Percentiles rank a stretch among this genome's conserved stretches.
Conservation (phyloP, 2,888 invertebrate genomes). For the Yponomeuta evonymella region DNA sequence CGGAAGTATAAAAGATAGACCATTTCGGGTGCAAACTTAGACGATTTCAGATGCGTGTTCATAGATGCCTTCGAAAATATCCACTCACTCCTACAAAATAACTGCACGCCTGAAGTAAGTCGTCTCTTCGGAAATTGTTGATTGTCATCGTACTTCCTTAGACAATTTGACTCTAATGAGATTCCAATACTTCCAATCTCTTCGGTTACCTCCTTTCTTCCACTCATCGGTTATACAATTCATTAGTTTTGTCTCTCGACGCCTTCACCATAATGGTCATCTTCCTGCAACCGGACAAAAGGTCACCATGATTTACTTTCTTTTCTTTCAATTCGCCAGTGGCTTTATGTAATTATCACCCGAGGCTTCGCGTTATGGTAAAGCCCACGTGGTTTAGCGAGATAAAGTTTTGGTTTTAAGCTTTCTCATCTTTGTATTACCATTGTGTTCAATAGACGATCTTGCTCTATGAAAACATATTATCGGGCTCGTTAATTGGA, state of each 20-base stretch:
- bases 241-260: not conserved
- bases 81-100: too few relatives aligned
- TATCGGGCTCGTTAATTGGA: too few relatives aligned
- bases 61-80: too few relatives aligned
- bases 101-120: too few relatives aligned
- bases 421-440: too few relatives aligned
- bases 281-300: not conserved
- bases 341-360: not conserved
- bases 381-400: not conserved
- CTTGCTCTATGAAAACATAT: too few relatives aligned
- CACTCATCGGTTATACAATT: not conserved
- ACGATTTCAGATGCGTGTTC: too few relatives aligned
- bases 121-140: not conserved
- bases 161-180: not conserved
- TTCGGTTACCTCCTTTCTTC: not conserved
- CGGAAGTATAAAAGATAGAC: too few relatives aligned
- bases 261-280: not conserved
- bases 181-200: not conserved
- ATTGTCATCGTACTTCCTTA: not conserved
- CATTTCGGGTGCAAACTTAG: too few relatives aligned
- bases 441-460: too few relatives aligned
- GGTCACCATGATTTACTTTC: slow-evolving; percentile 3
- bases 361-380: not conserved
- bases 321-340: not conserved
- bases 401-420: not conserved